Base-by-base conservation (phyloP, 2,888 invertebrate genomes). In the Clanis bilineata region DNA sequence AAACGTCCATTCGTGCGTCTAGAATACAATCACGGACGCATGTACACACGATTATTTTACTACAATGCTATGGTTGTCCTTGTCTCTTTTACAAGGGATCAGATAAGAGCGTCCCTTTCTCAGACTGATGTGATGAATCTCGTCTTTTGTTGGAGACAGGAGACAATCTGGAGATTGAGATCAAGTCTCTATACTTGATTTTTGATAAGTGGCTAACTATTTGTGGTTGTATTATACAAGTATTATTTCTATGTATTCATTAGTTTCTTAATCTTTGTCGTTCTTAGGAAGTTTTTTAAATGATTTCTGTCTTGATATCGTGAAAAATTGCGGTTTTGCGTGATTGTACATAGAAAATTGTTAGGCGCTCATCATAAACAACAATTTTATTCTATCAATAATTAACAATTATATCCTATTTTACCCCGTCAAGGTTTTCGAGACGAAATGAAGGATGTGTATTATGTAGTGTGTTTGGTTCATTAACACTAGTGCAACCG, bases 21-120 rank as follows among this genome's bases (percentile, higher is more conserved):
- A 73, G 75, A 80, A 82, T 85, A 88, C 87, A 89, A 86, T 89
- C 84, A 83, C 79, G 80, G 80, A 79, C 80, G 85, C 85, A 83
- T 88, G 88, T 85, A 86, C 86, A 87, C 78, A 84, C 85, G 75
- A 87, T 90, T 90, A 88, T 91, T 51, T 51, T 78, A 77, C 85
- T 78, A 91, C 91, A 90, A 91, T 88, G 83, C 80, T 64, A 72
- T 79, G 71, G 71, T 71, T 70, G 73, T 81, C 85, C 70, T 74
- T 68, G 66, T 81, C 79, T 63, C 74, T 63, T n/a, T n/a, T 38
- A 23, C 9, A 12, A 36, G 7, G 45, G 6, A 25, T 7, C 18
- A n/a, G 18, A 38, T 25, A 21, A 18, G 6, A 18, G 22, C 21
- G 12, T 58, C 25, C 25, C 38, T 38, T 3, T 56, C 55, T 1